A percentile compares a stretch with the other conserved stretches of the same genome.
These are phyloP conservation scores for Xyliphius kryptos DNA, from an alignment of 2,113 vertebrate genomes.

Conservation along the genomic window DNA sequence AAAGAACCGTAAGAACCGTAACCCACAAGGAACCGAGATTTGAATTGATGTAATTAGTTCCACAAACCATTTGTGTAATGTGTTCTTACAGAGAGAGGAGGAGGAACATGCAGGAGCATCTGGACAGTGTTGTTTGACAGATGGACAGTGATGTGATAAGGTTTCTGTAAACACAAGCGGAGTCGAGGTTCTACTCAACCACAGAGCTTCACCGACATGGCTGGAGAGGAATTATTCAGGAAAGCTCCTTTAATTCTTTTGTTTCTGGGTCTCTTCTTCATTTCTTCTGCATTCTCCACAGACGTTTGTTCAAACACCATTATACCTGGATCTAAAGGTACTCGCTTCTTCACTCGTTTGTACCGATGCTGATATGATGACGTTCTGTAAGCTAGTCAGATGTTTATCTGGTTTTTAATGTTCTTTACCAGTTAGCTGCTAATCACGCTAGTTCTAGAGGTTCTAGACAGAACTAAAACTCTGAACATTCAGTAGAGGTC, in stretches of 20 bases:
- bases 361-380: no score
- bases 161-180: slow-evolving; percentile 73
- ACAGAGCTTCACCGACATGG: slow-evolving; percentile 57
- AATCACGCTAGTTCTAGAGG: no score
- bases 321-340: slow-evolving; percentile 81
- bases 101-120: slow-evolving; percentile 15
- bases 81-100: background rate
- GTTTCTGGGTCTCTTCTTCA: slow-evolving; percentile 58
- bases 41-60: no score
- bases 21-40: no score
- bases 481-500: no score
- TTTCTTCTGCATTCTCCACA: slow-evolving; percentile 56
- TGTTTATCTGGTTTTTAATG: no score
- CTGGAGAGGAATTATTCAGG: slow-evolving; percentile 47
- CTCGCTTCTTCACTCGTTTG: slow-evolving; percentile 2
- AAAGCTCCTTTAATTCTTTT: slow-evolving; percentile 49
- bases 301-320: slow-evolving; percentile 78
- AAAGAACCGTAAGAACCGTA: no score
- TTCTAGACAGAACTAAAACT: no score
- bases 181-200: slow-evolving; percentile 14
- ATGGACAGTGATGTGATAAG: slow-evolving; percentile 67
- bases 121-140: slow-evolving; percentile 54
- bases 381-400: no score
- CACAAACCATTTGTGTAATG: no score
- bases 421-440: no score